Percentiles rank a stretch among this genome's conserved stretches.
These are phyloP conservation scores for Crenuchus spilurus DNA, from an alignment of 2,797 vertebrate genomes.

Conservation along the genomic window DNA sequence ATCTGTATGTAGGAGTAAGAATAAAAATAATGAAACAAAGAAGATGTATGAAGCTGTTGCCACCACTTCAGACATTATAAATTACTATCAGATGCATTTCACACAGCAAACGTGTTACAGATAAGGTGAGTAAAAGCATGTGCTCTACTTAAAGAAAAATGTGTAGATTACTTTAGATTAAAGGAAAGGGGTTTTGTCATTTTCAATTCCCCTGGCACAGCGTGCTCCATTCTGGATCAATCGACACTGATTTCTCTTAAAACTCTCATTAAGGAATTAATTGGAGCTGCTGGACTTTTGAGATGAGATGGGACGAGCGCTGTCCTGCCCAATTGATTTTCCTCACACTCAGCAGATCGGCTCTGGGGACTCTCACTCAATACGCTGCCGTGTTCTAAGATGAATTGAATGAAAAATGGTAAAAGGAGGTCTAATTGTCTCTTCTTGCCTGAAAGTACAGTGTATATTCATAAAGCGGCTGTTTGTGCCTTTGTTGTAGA, in stretches of 20 bases:
- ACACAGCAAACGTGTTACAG: constrained; percentile 14
- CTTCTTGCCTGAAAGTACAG: constrained; percentile 9
- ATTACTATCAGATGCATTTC: neutral
- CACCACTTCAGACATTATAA: neutral
- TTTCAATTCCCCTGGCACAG: constrained; percentile 39
- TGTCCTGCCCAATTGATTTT: constrained; percentile 50
- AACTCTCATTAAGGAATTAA: constrained; percentile 58
- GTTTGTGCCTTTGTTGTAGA: neutral
- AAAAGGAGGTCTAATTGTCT: constrained; percentile 20
- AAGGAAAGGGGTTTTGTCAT: constrained; percentile 32
- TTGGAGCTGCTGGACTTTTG: constrained; percentile 52
- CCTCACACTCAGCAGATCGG: neutral
- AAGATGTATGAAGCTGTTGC: too few relatives aligned
- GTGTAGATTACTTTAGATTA: constrained; percentile 49
- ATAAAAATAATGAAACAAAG: too few relatives aligned
- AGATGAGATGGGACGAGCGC: constrained; percentile 43
- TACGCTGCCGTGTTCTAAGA: neutral
- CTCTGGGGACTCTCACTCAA: neutral
- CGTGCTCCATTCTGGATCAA: constrained; percentile 48
- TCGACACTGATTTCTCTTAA: constrained; percentile 50
- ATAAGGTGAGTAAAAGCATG: neutral
- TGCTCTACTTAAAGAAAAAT: constrained; percentile 16
- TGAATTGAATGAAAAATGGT: constrained; percentile 10
- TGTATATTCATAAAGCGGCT: neutral
- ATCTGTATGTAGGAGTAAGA: too few relatives aligned